These are phyloP conservation scores for Coreius guichenoti DNA, from an alignment of 2,797 vertebrate genomes.

Conservation along the genomic window DNA sequence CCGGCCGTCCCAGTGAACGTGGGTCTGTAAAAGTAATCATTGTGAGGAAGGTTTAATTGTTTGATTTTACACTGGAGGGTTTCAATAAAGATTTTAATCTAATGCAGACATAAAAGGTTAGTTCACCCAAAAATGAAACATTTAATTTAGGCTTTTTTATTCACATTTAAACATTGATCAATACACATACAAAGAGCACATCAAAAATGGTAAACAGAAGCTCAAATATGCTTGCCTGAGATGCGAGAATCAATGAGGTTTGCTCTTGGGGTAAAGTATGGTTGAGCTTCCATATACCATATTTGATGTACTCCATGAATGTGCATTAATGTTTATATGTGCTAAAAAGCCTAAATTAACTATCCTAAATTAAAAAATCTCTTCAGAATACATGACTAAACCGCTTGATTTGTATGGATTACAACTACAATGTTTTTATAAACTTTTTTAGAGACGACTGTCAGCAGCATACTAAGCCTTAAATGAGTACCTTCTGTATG, in stretches of 20 bases:
- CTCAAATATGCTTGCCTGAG: neutral
- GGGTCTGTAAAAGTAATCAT: slow-evolving; percentile 26
- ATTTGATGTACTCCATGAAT: neutral
- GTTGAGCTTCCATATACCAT: neutral
- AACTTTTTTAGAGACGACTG: neutral
- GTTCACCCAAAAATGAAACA: neutral
- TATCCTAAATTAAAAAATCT: neutral
- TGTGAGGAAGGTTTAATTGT: neutral
- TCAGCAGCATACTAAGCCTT: neutral
- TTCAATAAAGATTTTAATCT: neutral
- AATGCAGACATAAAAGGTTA: neutral
- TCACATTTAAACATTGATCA: neutral
- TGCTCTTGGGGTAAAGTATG: neutral
- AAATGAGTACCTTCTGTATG: slow-evolving; percentile 83
- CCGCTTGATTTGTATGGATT: neutral
- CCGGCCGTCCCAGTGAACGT: neutral
- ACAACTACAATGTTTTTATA: neutral
- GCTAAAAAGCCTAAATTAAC: neutral
- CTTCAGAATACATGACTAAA: neutral
- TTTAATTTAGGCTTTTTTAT: neutral
- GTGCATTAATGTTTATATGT: neutral
- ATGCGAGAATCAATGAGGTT: neutral
- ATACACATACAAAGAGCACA: neutral
- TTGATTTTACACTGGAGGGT: neutral
- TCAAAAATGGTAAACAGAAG: neutral